Base-by-base conservation (phyloP, 2,888 invertebrate species). In the Exephanes ischioxanthus region DNA sequence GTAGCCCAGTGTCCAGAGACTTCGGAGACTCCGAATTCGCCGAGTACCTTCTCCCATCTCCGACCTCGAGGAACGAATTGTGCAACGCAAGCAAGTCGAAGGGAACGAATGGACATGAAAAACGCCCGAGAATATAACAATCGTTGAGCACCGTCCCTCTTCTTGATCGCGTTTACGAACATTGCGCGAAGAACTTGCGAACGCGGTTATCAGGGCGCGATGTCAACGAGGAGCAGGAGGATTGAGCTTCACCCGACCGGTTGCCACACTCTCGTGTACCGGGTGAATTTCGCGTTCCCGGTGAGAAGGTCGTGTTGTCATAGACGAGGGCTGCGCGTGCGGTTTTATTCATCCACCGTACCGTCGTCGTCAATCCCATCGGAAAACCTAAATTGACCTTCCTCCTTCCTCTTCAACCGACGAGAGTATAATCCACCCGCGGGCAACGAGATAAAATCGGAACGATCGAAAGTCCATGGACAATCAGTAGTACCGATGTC, bases 161-260 rank as follows among this genome's bases (percentile, higher is more conserved):
- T 71, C 72, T 58, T 37, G 26, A 48, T 45, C 73, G 76, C 85
- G 86, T 88, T 90, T 87, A 89, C 90, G 90, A 91, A 91, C 88
- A 88, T 91, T 90, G 90, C 86, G 89, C 90, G 90, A 90, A 89
- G 89, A 90, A 90, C 88, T 88, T 87, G 84, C 89, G 86, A 88
- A 87, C 88, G 86, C 75, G 75, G 67, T 73, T 78, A 90, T 58
- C 90, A 88, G 90, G 90, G 70, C 45, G 80, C 58, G 72, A 90
- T 84, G 76, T 37, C 26, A 61, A 11, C 19, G 81, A 88, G 80
- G 86, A 89, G 84, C 26, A 22, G 11, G 22, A 48, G 37, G 19
- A 53, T 78, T 26, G 22, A 37, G 41, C 67, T 14, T 33, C 37
- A 19, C 3, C 66, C 67, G 33, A 22, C 66, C 53, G 41, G 41